A percentile compares a stretch with the other conserved stretches of the same genome.
Conservation (phyloP, 2,888 invertebrate genomes). For the Peribatodes rhomboidaria region DNA sequence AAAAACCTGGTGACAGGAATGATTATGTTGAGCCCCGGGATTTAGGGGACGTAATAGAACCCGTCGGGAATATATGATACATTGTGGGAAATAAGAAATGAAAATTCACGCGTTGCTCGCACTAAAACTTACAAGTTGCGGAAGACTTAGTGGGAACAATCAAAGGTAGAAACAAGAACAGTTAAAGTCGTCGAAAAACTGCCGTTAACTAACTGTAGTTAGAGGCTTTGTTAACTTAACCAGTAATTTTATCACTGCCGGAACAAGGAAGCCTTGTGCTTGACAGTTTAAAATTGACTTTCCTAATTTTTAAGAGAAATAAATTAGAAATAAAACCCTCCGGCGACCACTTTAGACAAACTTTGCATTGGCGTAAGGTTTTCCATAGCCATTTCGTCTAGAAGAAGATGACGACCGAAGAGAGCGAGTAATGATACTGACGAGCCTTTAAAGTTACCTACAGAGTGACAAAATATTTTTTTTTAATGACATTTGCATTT, state of each 20-base stretch:
- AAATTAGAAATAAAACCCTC: background rate
- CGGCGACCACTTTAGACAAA: too few relatives aligned
- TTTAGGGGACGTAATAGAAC: slow-evolving; percentile 46
- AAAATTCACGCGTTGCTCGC: slow-evolving; percentile 33
- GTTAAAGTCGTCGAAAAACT: slow-evolving; percentile 17
- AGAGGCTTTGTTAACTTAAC: slow-evolving; percentile 6
- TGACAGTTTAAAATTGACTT: slow-evolving; percentile 8
- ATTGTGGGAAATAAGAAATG: slow-evolving; percentile 39
- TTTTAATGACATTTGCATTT: too few relatives aligned
- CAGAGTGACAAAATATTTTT: too few relatives aligned
- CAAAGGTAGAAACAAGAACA: slow-evolving; percentile 8
- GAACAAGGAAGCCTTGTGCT: slow-evolving; percentile 1
- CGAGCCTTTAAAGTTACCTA: too few relatives aligned
- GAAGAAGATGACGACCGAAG: too few relatives aligned
- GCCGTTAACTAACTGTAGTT: slow-evolving; percentile 13
- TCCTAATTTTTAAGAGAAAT: background rate
- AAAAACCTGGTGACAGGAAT: slow-evolving; percentile 58
- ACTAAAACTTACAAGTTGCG: slow-evolving; percentile 16
- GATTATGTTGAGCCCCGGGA: slow-evolving; percentile 50
- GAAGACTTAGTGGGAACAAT: background rate
- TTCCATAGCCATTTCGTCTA: too few relatives aligned
- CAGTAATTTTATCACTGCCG: slow-evolving; percentile 9
- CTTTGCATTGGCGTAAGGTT: too few relatives aligned
- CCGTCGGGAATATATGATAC: slow-evolving; percentile 37
- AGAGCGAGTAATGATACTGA: too few relatives aligned